Conservation (phyloP, 2,797 vertebrate genomes). For the Etheostoma nigrum region DNA sequence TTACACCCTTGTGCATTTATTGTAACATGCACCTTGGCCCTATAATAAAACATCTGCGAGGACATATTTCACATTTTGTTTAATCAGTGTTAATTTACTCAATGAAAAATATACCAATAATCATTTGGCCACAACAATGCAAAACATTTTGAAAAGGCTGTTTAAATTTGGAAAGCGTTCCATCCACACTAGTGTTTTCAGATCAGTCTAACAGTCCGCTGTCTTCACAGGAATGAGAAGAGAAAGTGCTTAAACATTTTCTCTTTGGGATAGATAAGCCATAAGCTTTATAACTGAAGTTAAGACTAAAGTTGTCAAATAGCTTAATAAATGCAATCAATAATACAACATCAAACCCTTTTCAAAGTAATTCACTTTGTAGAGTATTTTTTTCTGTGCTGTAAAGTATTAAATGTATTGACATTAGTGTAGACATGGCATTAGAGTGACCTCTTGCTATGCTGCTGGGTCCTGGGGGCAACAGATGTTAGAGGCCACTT, state of each 20-base stretch:
- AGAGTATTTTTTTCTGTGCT: background rate
- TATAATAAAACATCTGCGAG: background rate
- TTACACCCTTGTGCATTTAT: background rate
- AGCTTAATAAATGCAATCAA: background rate
- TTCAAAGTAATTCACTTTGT: background rate
- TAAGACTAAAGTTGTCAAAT: background rate
- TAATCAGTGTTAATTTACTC: conserved; percentile 11
- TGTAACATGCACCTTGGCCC: background rate
- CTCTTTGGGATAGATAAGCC: background rate
- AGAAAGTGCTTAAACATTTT: background rate
- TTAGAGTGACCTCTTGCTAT: conserved; percentile 23
- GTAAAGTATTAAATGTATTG: background rate
- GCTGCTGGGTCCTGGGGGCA: conserved; percentile 37
- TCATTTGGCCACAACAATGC: background rate
- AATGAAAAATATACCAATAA: background rate
- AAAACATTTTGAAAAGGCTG: conserved; percentile 15
- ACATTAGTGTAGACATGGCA: background rate
- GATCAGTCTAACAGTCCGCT: background rate
- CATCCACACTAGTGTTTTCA: background rate
- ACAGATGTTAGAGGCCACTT: conserved; percentile 54
- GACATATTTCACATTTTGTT: background rate
- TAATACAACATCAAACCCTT: background rate
- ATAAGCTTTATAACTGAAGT: background rate
- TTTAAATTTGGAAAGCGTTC: conserved; percentile 8
- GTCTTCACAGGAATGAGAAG: background rate